A percentile compares a stretch with the other conserved stretches of the same genome.
phyloP scores from a whole-genome alignment of 2,888 invertebrate genomes.

The Gandaritis pyraliata region DNA sequence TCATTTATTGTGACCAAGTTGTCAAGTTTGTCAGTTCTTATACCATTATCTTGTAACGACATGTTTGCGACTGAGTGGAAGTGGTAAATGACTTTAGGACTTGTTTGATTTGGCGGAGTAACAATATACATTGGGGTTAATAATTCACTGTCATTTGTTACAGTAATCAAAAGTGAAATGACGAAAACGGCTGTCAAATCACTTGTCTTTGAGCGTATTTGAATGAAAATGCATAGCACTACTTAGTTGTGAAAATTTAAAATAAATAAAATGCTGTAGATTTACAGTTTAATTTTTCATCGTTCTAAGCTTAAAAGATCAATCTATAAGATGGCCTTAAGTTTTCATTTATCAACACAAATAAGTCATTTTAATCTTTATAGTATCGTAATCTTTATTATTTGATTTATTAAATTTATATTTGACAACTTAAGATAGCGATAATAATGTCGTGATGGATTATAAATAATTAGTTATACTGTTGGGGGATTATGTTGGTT shows the following conservation, averaged over 20 bases:
- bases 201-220: no score
- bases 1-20: slow-evolving; percentile 69
- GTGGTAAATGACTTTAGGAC: slow-evolving; percentile 43
- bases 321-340: not conserved
- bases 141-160: no score
- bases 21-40: slow-evolving; percentile 62
- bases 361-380: slow-evolving; percentile 5
- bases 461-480: slow-evolving; percentile 9
- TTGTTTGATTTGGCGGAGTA: not conserved
- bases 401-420: slow-evolving; percentile 14
- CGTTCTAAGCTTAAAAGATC: not conserved
- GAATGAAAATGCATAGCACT: no score
- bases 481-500: not conserved
- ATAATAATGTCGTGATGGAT: slow-evolving; percentile 8
- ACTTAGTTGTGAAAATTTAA: no score
- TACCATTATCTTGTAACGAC: slow-evolving; percentile 66
- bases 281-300: no score
- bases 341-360: not conserved
- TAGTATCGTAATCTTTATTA: slow-evolving; percentile 14
- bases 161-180: no score
- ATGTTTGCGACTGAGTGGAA: slow-evolving; percentile 46
- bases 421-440: slow-evolving; percentile 11
- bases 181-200: no score
- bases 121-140: no score
- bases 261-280: no score